Conservation (phyloP, 1,140 invertebrate species). For the Pectinophora gossypiella region DNA sequence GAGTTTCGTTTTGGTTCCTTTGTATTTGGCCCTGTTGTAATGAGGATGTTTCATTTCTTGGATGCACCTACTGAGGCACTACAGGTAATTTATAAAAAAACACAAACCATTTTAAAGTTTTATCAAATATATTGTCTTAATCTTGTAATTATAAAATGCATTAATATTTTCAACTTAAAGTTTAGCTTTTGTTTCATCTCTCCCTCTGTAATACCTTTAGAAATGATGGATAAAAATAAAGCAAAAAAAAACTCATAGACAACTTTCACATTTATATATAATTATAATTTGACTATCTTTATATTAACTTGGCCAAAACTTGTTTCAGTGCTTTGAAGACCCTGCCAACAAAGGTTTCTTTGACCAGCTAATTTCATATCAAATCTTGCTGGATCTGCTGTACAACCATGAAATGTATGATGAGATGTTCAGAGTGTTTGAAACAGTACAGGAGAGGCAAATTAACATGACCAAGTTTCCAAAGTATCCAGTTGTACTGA, state of each 20-base stretch:
- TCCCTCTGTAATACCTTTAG: too few relatives aligned
- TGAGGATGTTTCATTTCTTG: conserved; percentile 85
- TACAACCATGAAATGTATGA: conserved; percentile 82
- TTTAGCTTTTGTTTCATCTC: too few relatives aligned
- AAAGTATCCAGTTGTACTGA: conserved; percentile 79
- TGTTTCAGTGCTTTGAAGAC: conserved; percentile 80
- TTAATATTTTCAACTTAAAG: too few relatives aligned
- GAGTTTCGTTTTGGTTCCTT: conserved; percentile 85
- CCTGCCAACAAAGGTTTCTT: conserved; percentile 79
- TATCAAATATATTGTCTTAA: too few relatives aligned
- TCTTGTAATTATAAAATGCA: too few relatives aligned
- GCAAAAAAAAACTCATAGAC: too few relatives aligned
- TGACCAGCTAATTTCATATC: conserved; percentile 82
- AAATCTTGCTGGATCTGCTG: conserved; percentile 84
- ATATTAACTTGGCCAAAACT: too few relatives aligned
- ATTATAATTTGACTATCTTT: too few relatives aligned
- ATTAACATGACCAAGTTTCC: conserved; percentile 79
- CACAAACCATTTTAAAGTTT: too few relatives aligned
- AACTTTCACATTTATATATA: too few relatives aligned
- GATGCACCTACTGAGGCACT: conserved; percentile 82
- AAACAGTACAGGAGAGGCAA: conserved; percentile 77
- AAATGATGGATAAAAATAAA: too few relatives aligned
- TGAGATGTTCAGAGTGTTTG: conserved; percentile 80
- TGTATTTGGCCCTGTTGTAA: conserved; percentile 88
- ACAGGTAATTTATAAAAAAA: conserved; percentile 67